A percentile compares a stretch with the other conserved stretches of the same genome.
phyloP scores from a whole-genome alignment of 2,888 invertebrate species.

The Drosophila nigritarsus region DNA sequence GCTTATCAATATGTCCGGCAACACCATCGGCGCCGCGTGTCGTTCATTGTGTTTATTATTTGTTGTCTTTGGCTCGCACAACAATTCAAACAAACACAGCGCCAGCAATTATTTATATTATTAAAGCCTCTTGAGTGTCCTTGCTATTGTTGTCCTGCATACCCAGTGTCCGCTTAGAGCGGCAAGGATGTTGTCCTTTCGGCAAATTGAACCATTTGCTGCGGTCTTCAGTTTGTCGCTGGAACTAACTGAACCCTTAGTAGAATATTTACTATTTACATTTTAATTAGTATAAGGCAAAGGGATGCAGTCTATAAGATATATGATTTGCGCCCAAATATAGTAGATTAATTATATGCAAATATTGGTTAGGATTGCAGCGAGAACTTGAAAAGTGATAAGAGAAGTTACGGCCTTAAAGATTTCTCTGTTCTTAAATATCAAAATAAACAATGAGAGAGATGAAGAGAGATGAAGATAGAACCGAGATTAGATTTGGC shows the following conservation, averaged over 20 bases:
- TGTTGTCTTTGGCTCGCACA: slow-evolving; percentile 73
- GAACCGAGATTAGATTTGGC: not conserved
- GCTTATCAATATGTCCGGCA: slow-evolving; percentile 58
- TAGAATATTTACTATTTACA: not conserved
- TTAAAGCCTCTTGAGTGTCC: slow-evolving; percentile 78
- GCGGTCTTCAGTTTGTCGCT: not conserved
- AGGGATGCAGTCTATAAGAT: not conserved
- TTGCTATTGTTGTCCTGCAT: slow-evolving; percentile 50
- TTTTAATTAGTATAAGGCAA: not conserved
- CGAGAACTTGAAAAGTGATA: no score
- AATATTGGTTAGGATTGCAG: not conserved
- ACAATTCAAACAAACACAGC: slow-evolving; percentile 73
- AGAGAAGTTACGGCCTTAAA: not conserved
- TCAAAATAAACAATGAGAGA: not conserved
- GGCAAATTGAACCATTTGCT: slow-evolving; percentile 1
- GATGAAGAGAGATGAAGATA: not conserved
- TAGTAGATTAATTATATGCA: not conserved
- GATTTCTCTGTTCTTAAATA: not conserved
- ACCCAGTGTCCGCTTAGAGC: slow-evolving; percentile 8
- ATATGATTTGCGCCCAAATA: not conserved
- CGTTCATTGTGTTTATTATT: slow-evolving; percentile 75
- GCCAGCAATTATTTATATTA: slow-evolving; percentile 82
- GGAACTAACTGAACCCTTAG: not conserved
- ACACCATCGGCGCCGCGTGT: slow-evolving; percentile 51
- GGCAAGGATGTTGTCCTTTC: slow-evolving; percentile 1